Percentiles rank a stretch among this genome's conserved stretches.
Conservation (phyloP, 2,797 vertebrate genomes). For the Hypotaenidia philippensis region DNA sequence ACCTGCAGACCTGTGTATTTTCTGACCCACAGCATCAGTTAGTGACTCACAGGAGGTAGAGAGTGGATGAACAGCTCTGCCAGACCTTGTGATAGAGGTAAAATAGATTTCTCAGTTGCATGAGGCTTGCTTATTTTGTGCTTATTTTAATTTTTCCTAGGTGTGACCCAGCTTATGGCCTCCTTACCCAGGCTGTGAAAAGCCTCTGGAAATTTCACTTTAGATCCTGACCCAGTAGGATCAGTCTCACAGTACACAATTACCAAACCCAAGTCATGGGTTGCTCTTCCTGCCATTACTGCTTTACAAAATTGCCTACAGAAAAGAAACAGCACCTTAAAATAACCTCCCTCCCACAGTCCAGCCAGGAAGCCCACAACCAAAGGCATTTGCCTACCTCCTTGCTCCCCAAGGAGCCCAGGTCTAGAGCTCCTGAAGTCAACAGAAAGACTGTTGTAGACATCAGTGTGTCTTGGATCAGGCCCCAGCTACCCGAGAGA, state of each 20-base stretch:
- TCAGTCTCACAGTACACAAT: neutral
- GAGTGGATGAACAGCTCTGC: neutral
- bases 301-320: neutral
- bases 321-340: neutral
- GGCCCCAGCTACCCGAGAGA: slow-evolving; percentile 14
- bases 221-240: neutral
- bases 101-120: neutral
- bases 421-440: neutral
- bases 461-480: slow-evolving; percentile 54
- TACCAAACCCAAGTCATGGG: neutral
- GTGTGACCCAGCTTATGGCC: neutral
- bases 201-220: slow-evolving; percentile 1
- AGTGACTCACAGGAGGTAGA: neutral
- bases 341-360: neutral
- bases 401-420: neutral
- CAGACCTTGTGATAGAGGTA: neutral
- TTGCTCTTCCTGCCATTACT: neutral
- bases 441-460: slow-evolving; percentile 47
- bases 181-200: neutral
- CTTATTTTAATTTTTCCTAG: slow-evolving; percentile 30
- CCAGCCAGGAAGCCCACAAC: neutral
- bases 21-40: neutral
- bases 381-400: slow-evolving; percentile 8
- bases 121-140: neutral
- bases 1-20: neutral